These are phyloP conservation scores for Euzophera pinguis DNA, from an alignment of 2,888 invertebrate genomes.

Conservation along the genomic window DNA sequence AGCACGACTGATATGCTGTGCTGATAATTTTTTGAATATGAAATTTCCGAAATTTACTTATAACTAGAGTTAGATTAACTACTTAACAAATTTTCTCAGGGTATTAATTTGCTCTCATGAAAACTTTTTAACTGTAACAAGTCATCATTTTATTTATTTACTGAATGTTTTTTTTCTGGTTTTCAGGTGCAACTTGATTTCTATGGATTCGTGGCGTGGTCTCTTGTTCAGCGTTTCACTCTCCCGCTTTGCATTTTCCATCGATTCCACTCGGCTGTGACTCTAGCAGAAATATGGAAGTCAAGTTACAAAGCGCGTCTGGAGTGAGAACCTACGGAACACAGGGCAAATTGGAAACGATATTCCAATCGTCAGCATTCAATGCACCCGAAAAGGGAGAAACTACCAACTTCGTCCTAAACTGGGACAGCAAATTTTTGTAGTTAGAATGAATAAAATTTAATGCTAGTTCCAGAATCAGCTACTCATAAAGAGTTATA, in stretches of 20 bases:
- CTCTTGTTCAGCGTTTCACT: slow-evolving; percentile 94
- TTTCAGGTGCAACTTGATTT: slow-evolving; percentile 89
- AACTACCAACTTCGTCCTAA: slow-evolving; percentile 63
- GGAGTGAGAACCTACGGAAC: slow-evolving; percentile 80
- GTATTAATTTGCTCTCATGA: too few relatives aligned
- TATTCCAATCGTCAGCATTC: slow-evolving; percentile 38
- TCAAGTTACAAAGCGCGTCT: slow-evolving; percentile 95
- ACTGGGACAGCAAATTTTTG: slow-evolving; percentile 67
- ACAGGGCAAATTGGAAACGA: slow-evolving; percentile 36
- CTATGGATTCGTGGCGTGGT: slow-evolving; percentile 96
- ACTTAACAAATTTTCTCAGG: too few relatives aligned
- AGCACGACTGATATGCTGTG: too few relatives aligned
- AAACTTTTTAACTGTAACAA: too few relatives aligned
- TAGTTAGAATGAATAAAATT: slow-evolving; percentile 58
- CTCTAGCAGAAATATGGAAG: slow-evolving; percentile 97
- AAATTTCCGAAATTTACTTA: too few relatives aligned
- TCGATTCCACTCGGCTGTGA: slow-evolving; percentile 96
- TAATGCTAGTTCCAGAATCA: slow-evolving; percentile 59
- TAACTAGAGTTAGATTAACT: too few relatives aligned
- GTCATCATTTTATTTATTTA: too few relatives aligned
- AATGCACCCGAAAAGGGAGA: slow-evolving; percentile 38
- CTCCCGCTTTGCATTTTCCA: slow-evolving; percentile 97
- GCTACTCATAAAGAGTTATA: slow-evolving; percentile 54
- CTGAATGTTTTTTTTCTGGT: background rate
- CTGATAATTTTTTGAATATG: too few relatives aligned